A percentile compares a stretch with the other conserved stretches of the same genome.
These are phyloP conservation scores for Abscondita cerata DNA, from an alignment of 2,888 invertebrate genomes.

Conservation along the genomic window DNA sequence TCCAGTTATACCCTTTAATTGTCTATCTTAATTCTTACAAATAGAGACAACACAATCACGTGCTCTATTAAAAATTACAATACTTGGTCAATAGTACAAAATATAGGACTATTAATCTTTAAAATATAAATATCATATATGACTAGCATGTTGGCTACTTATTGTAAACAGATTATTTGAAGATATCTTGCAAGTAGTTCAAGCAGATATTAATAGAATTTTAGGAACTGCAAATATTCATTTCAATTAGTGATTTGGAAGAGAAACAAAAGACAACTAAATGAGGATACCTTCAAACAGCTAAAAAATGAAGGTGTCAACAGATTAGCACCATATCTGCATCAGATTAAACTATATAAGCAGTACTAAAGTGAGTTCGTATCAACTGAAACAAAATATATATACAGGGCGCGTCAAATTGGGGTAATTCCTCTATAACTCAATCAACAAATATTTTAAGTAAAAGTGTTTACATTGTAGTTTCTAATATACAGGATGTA, in stretches of 20 bases:
- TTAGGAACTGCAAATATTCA: neutral
- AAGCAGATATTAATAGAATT: neutral
- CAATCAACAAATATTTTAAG: no score
- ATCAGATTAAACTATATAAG: no score
- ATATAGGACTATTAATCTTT: constrained; percentile 43
- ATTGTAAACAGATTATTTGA: neutral
- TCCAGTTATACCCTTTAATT: constrained; percentile 22
- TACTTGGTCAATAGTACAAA: constrained; percentile 49
- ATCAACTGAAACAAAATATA: no score
- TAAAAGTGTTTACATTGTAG: no score
- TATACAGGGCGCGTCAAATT: no score
- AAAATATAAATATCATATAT: constrained; percentile 45
- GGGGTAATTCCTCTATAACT: no score
- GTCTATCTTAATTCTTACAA: constrained; percentile 41
- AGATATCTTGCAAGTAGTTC: no score
- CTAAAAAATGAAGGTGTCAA: no score
- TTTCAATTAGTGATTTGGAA: neutral
- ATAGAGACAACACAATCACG: constrained; percentile 31
- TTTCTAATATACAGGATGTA: no score
- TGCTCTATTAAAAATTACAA: constrained; percentile 42
- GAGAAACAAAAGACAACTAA: neutral
- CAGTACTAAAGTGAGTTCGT: neutral
- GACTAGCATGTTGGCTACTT: constrained; percentile 43
- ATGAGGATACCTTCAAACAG: neutral
- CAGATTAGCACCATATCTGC: neutral